Conservation (phyloP, 2,888 invertebrate genomes). For the Melanostoma mellinum region DNA sequence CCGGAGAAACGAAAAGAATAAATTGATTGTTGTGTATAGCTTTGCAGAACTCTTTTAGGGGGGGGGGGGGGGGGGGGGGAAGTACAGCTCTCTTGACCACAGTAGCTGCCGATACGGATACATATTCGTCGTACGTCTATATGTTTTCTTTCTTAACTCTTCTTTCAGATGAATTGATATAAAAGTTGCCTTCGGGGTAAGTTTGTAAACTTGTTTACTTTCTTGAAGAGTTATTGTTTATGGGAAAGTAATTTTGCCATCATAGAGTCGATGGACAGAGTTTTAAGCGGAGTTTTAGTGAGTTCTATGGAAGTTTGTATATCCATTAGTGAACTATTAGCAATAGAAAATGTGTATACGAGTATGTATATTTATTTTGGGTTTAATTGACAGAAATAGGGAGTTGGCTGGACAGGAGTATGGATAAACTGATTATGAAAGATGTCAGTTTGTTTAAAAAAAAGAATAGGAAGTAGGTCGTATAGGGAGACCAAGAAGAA, state of each 20-base stretch:
- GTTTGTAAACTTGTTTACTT: conserved; percentile 47
- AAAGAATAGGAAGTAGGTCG: too few species aligned
- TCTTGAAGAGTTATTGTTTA: conserved; percentile 61
- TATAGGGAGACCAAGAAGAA: too few species aligned
- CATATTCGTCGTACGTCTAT: background rate
- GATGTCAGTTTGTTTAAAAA: too few species aligned
- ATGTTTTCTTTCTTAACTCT: background rate
- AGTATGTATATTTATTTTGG: background rate
- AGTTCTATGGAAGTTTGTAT: conserved; percentile 41
- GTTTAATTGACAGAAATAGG: conserved; percentile 50
- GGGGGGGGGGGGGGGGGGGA: conserved; percentile 1
- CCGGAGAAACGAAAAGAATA: background rate
- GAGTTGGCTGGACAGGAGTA: too few species aligned
- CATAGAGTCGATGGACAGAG: conserved; percentile 21
- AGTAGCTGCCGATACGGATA: conserved; percentile 12
- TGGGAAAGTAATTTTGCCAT: conserved; percentile 54
- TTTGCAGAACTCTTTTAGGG: background rate
- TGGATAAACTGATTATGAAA: too few species aligned
- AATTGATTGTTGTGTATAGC: conserved; percentile 46
- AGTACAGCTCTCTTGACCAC: conserved; percentile 39
- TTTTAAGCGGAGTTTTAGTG: conserved; percentile 17
- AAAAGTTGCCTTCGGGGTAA: conserved; percentile 18
- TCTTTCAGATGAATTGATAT: conserved; percentile 12
- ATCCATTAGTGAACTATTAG: conserved; percentile 46
- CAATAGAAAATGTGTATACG: conserved; percentile 36